Conservation (phyloP, 2,888 invertebrate genomes). For the Agrochola lota region DNA sequence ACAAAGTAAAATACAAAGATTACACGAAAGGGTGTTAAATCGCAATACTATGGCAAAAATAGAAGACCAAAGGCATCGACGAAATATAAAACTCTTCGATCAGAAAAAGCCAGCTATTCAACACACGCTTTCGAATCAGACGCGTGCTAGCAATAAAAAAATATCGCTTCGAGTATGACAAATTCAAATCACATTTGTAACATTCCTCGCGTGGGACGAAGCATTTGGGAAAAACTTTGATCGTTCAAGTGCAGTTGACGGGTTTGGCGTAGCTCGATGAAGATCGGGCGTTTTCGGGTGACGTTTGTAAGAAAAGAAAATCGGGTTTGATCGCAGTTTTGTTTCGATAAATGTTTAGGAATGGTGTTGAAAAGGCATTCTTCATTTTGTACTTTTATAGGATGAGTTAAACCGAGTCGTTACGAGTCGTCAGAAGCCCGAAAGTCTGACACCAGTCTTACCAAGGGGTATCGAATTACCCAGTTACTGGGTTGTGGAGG, state of each 20-base stretch:
- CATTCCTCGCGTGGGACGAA: slow-evolving; percentile 55
- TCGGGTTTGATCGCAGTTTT: slow-evolving; percentile 44
- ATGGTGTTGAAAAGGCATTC: slow-evolving; percentile 33
- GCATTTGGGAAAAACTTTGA: slow-evolving; percentile 62
- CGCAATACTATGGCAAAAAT: slow-evolving; percentile 17
- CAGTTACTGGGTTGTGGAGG: no score
- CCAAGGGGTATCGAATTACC: no score
- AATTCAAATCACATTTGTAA: slow-evolving; percentile 70
- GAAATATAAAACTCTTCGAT: slow-evolving; percentile 47
- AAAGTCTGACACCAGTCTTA: no score
- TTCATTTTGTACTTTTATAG: background rate
- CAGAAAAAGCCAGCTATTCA: slow-evolving; percentile 53
- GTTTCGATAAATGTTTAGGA: slow-evolving; percentile 12
- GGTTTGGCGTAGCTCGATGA: slow-evolving; percentile 27
- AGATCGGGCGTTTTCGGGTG: slow-evolving; percentile 45
- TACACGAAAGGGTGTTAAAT: background rate
- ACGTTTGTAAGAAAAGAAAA: slow-evolving; percentile 48
- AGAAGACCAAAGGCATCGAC: slow-evolving; percentile 17
- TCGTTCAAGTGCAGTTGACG: slow-evolving; percentile 63
- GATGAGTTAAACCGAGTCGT: no score
- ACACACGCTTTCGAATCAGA: slow-evolving; percentile 60
- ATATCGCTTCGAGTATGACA: slow-evolving; percentile 63
- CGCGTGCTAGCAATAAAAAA: slow-evolving; percentile 66
- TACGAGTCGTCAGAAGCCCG: no score
- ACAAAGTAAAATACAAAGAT: background rate